Conservation (phyloP, 2,888 invertebrate genomes). For the Drosophila mettleri region DNA sequence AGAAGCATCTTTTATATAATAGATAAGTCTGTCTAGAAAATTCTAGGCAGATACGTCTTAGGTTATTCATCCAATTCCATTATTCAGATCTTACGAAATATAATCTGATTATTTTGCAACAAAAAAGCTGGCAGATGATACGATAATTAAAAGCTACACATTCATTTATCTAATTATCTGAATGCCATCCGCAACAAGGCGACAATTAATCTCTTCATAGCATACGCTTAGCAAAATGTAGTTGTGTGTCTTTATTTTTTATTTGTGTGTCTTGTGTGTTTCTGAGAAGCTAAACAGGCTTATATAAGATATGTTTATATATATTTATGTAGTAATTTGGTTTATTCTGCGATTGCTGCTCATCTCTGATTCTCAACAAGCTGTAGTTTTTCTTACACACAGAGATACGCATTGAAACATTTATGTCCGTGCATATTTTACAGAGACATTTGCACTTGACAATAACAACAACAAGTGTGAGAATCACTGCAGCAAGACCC, state of each 20-base stretch:
- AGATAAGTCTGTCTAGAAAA: background rate
- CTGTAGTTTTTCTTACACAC: slow-evolving; percentile 49
- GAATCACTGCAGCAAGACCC: slow-evolving; percentile 33
- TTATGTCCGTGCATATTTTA: slow-evolving; percentile 79
- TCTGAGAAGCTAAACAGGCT: background rate
- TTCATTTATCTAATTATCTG: too few species aligned
- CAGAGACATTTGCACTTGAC: slow-evolving; percentile 75
- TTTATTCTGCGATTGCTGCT: slow-evolving; percentile 43
- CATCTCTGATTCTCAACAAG: slow-evolving; percentile 48
- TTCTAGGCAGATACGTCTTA: too few species aligned
- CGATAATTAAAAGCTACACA: too few species aligned
- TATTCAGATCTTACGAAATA: too few species aligned
- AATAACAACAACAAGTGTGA: slow-evolving; percentile 64
- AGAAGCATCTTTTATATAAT: background rate
- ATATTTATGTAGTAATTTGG: background rate
- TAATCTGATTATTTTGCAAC: too few species aligned
- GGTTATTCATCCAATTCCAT: too few species aligned
- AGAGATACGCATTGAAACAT: slow-evolving; percentile 64
- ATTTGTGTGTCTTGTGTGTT: too few species aligned
- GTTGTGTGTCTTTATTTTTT: too few species aligned
- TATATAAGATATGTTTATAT: background rate
- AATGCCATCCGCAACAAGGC: too few species aligned
- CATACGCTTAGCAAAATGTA: too few species aligned
- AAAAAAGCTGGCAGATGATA: too few species aligned
- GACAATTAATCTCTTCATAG: too few species aligned